Evolutionary conservation across 2,888 invertebrate genomes (phyloP), one percentile per base, ranked within the genome.

Genomic region (Tholera decimalis): DNA sequence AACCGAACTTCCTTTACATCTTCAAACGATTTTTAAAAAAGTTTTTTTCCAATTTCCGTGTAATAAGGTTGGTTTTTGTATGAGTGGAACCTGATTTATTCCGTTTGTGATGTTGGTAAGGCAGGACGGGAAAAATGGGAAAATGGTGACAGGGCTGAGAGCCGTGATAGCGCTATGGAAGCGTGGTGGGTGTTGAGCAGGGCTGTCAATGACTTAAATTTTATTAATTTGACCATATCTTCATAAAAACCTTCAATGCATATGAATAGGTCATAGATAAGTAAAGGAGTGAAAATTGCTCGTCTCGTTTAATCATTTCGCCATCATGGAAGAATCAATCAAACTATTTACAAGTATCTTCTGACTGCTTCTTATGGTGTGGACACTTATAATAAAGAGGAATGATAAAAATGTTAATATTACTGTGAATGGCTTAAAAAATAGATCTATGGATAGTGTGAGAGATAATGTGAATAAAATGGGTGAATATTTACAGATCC

Each of bases 151-250:
- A 93, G 90, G 84, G 89, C 92, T 93, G 94, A 95, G 92, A 93
- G 94, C 93, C 94, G 94, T 94, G 94, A 94, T 95, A 93, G 93
- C 93, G 90, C 88, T 85, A 82, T 92, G 90, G 89, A 91, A 92
- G 91, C 91, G 88, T 91, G 88, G 88, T 92, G 86, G 87, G 80
- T 86, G 85, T 84, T 70, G 56, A 22, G 18, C 83, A 93, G 93
- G 93, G 94, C 65, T 93, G 89, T 20, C 67, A 47, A 37, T 33
- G 5, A 8, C 2, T 57, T 26, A 51, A 9, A 28, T 22, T 44
- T 50, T n/a, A 28, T n/a, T 20, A 4, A 30, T 15, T 28, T 37
- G 1, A 7, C 11, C n/a, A 62, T 30, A 18, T 15, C n/a, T 24
- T 2, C 9, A 28, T 61, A 35, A 0, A 5, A 8, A 35, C 2